Conservation (phyloP, 2,888 invertebrate genomes). For the Lutraria lutraria region DNA sequence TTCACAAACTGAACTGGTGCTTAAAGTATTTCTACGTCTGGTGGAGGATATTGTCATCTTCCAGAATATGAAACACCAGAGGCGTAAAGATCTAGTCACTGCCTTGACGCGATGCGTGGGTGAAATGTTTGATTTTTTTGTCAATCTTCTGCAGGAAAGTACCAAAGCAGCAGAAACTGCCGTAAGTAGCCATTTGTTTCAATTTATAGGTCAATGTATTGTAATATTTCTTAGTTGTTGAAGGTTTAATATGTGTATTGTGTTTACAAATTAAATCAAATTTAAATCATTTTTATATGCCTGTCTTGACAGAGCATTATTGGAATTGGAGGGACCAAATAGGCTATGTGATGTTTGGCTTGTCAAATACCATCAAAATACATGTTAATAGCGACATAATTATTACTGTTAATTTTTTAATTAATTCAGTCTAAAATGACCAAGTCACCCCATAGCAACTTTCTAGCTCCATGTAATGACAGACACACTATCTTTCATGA, state of each 20-base stretch:
- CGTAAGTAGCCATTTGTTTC: slow-evolving; percentile 25
- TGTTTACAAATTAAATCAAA: neutral
- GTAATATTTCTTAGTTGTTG: neutral
- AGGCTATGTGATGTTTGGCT: too few species aligned
- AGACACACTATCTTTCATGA: too few species aligned
- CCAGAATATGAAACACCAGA: slow-evolving; percentile 93
- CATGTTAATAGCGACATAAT: too few species aligned
- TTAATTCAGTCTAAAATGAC: neutral
- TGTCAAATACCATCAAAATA: too few species aligned
- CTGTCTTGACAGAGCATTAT: neutral
- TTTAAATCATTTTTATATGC: neutral
- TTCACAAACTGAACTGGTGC: slow-evolving; percentile 95
- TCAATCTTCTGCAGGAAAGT: slow-evolving; percentile 74
- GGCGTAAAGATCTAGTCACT: slow-evolving; percentile 95
- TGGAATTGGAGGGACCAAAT: neutral
- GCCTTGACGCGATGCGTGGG: slow-evolving; percentile 95
- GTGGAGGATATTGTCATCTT: slow-evolving; percentile 97
- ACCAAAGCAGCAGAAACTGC: slow-evolving; percentile 44
- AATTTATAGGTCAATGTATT: neutral
- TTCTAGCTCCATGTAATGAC: too few species aligned
- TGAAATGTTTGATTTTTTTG: slow-evolving; percentile 91
- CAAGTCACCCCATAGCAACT: neutral
- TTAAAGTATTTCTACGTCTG: slow-evolving; percentile 94
- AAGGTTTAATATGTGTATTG: neutral
- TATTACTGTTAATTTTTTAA: too few species aligned